Base-by-base conservation (phyloP, 2,113 vertebrate species). In the Aphelocoma coerulescens region DNA sequence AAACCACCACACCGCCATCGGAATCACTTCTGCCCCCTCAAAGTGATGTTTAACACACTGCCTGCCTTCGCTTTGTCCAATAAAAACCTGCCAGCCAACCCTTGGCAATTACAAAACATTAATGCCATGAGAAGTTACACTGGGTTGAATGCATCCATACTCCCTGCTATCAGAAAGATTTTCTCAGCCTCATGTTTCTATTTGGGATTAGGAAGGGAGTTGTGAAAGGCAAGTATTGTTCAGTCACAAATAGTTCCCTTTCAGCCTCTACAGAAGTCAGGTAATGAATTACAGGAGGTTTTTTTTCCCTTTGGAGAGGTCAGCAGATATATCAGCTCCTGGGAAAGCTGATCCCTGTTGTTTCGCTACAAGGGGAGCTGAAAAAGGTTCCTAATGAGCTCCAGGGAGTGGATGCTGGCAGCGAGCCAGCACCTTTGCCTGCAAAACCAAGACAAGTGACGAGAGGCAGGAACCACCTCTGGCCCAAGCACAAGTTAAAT, bases 161-260 rank as follows among this genome's bases (percentile, higher is more conserved):
- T 79, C 54, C 58, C 44, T 33, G 51, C 65, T 93, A 92, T 75
- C 88, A 72, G 68, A 91, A 63, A 59, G 61, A 72, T 83, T 96
- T 94, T 96, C 93, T 89, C 83, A 84, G 91, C 72, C 26, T 95
- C 85, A 72, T 11, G 37, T 93, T 96, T 96, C 91, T 94, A 13
- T 86, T 90, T 90, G 90, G 92, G 65, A 91, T 96, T 93, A 89
- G 48, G 30, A 91, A 67, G 4, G 49, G 43, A 81, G 52, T 5
- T 68, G 73, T 96, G 65, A 96, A 97, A 94, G 85, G 52, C 61
- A 43, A n/a, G 90, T 95, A 94, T 95, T 96, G 93, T 95, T 93
- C 96, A 65, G 57, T 23, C 79, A 84, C 95, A 89, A 92, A 93
- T 5, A 85, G 73, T 13, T 88, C 61, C 24, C 68, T 86, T 95